A percentile compares a stretch with the other conserved stretches of the same genome.
phyloP scores from a whole-genome alignment of 2,797 vertebrate genomes.

The Miopithecus talapoin region DNA sequence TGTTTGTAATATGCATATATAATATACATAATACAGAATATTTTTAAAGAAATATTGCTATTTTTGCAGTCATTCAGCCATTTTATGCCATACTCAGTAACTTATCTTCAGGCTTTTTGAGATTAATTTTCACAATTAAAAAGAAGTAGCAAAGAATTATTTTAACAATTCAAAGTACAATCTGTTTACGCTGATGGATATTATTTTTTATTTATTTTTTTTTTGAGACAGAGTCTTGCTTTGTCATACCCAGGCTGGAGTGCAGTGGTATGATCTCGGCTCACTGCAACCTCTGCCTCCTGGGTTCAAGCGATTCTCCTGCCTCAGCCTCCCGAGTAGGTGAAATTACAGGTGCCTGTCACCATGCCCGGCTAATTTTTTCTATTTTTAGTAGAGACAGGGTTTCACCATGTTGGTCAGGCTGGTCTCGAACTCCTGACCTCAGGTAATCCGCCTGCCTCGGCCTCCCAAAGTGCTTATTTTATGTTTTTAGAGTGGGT shows the following conservation, averaged over 20 bases:
- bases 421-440: no score
- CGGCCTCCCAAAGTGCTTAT: background rate
- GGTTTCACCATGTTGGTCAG: no score
- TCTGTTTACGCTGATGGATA: background rate
- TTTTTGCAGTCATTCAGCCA: background rate
- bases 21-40: background rate
- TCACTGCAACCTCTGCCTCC: no score
- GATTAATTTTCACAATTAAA: background rate
- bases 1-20: background rate
- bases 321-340: no score
- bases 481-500: background rate
- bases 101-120: background rate
- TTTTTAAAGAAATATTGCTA: background rate
- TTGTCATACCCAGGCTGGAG: no score
- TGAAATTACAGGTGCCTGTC: no score
- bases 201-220: background rate
- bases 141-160: background rate
- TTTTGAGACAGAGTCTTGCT: no score
- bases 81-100: background rate
- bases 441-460: no score
- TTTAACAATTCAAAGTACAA: background rate
- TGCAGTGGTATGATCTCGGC: no score
- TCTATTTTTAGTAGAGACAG: no score
- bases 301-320: no score
- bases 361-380: no score